Percentiles rank a stretch among this genome's conserved stretches.
Conservation (phyloP, 2,888 invertebrate genomes). For the Catocala sponsa region DNA sequence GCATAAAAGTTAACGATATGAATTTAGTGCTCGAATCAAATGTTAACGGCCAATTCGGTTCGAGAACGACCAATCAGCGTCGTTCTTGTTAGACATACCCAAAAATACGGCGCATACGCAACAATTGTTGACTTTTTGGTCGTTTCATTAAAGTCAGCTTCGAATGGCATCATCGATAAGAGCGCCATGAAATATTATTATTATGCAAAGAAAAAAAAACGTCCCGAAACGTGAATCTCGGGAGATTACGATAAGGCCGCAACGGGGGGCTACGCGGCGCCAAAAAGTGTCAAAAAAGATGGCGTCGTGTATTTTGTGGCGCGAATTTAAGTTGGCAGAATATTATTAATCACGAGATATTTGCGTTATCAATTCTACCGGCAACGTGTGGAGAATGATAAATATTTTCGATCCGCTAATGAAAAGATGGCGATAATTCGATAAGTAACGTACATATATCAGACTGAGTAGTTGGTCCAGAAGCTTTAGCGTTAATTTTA, state of each 20-base stretch:
- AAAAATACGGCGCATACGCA: constrained; percentile 33
- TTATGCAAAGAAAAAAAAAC: constrained; percentile 56
- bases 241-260: constrained; percentile 68
- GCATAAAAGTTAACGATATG: constrained; percentile 1
- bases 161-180: constrained; percentile 53
- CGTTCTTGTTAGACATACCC: constrained; percentile 21
- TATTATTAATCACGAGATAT: constrained; percentile 59
- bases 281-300: constrained; percentile 73
- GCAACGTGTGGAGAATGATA: constrained; percentile 44
- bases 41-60: constrained; percentile 25
- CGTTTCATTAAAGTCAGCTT: constrained; percentile 43
- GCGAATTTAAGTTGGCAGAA: constrained; percentile 56
- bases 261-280: constrained; percentile 65
- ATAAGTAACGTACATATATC: constrained; percentile 6
- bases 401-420: constrained; percentile 39
- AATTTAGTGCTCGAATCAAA: constrained; percentile 25
- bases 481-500: too few species aligned
- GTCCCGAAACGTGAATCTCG: constrained; percentile 59
- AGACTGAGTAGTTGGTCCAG: neutral
- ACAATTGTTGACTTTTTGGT: constrained; percentile 47
- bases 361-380: constrained; percentile 55
- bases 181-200: constrained; percentile 58
- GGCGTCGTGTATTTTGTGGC: constrained; percentile 46
- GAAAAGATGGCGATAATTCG: constrained; percentile 24
- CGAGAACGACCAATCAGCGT: constrained; percentile 25